phyloP scores from a whole-genome alignment of 1,140 invertebrate genomes.

The Drosophila malerkotliana region DNA sequence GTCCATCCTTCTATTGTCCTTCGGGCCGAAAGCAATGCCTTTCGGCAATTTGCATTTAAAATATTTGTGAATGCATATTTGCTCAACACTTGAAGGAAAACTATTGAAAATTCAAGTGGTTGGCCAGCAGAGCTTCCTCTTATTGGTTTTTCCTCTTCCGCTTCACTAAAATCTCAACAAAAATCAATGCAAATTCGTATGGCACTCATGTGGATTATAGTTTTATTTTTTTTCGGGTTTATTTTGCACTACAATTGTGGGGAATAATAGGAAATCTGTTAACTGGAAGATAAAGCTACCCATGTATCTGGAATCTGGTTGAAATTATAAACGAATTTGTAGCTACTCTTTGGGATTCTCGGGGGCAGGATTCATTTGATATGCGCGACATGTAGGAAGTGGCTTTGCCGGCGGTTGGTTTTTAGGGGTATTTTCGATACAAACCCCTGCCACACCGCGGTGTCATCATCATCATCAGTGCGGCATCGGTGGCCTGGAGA shows the following conservation, averaged over 20 bases:
- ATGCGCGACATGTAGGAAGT: slow-evolving; percentile 73
- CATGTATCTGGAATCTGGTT: slow-evolving; percentile 32
- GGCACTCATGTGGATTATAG: slow-evolving; percentile 56
- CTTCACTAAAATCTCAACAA: slow-evolving; percentile 46
- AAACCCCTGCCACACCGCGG: background rate
- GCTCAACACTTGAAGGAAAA: slow-evolving; percentile 33
- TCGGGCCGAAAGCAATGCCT: background rate
- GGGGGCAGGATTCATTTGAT: slow-evolving; percentile 62
- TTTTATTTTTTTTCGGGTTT: slow-evolving; percentile 5
- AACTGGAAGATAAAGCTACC: slow-evolving; percentile 5
- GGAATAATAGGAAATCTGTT: slow-evolving; percentile 39
- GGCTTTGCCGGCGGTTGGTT: slow-evolving; percentile 55
- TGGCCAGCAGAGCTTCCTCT: slow-evolving; percentile 13
- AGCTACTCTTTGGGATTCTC: slow-evolving; percentile 27
- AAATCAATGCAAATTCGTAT: slow-evolving; percentile 70
- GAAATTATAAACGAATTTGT: slow-evolving; percentile 80
- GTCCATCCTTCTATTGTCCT: background rate
- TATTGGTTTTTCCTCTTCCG: slow-evolving; percentile 15
- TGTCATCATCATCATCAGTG: slow-evolving; percentile 29
- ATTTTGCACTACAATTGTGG: slow-evolving; percentile 12
- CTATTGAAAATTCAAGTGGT: slow-evolving; percentile 32
- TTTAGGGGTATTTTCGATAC: slow-evolving; percentile 22
- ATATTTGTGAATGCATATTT: slow-evolving; percentile 47
- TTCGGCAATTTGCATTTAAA: slow-evolving; percentile 32
- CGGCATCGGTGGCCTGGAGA: slow-evolving; percentile 34